A percentile compares a stretch with the other conserved stretches of the same genome.
Evolutionary conservation across 2,113 vertebrate genomes (phyloP).

Genomic region (Melanostigma gelatinosum): DNA sequence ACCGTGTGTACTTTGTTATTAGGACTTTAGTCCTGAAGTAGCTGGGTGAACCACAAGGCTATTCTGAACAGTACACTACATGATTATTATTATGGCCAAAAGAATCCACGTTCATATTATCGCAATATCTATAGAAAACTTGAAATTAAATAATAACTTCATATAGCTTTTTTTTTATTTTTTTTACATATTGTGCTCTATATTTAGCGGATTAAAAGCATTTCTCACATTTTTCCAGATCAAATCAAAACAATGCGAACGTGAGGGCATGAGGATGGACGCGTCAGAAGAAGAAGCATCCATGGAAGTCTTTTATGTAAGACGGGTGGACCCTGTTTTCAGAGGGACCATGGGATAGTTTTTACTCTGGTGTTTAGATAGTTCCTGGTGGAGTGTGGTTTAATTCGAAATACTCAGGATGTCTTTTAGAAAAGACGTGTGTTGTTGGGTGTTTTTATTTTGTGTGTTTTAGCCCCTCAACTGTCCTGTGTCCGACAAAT

Average conservation of each 20-base stretch:
- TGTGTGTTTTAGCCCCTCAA: background rate
- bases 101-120: background rate
- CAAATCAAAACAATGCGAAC: constrained; percentile 84
- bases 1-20: background rate
- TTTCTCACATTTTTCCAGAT: constrained; percentile 68
- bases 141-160: too few species aligned
- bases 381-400: constrained; percentile 1
- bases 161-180: too few species aligned
- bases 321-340: constrained; percentile 2
- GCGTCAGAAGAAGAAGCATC: background rate
- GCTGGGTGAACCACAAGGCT: background rate
- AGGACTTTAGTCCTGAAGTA: background rate
- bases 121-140: background rate
- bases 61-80: background rate
- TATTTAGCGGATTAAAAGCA: background rate
- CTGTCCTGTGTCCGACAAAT: background rate
- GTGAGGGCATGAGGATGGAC: constrained; percentile 63
- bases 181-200: background rate
- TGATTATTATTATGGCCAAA: background rate
- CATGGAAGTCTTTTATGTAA: constrained; percentile 8
- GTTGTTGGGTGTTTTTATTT: background rate
- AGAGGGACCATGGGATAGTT: constrained; percentile 29
- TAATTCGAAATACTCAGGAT: background rate
- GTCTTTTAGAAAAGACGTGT: background rate
- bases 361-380: constrained; percentile 1